Evolutionary conservation across 1,140 invertebrate species (phyloP), one percentile per base, ranked within the genome.

Genomic region (Achroia grisella): DNA sequence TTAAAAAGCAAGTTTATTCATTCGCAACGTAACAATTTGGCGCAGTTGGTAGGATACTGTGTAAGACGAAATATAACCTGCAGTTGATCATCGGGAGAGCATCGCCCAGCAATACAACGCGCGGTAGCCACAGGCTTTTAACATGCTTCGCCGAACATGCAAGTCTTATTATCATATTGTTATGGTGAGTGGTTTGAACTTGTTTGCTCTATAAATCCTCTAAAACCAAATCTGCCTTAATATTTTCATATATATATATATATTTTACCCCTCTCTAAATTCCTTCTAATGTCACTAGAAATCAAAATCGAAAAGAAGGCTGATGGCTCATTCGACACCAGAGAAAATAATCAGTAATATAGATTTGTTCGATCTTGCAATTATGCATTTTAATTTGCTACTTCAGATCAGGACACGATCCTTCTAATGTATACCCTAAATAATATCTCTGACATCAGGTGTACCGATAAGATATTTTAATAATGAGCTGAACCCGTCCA

Each of bases 381-480:
- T 17, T 41, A 52, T 8, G 46, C 52, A 0, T 60, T 60, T 10
- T 15, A 30, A 4, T 17, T 60, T n/a, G 23, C 46, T 4, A 10
- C 5, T 12, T 8, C 9, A 35, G 5, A 32, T 9, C 37, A 45
- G 12, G 11, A 32, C 15, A 1, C 11, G 15, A 37, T 47, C 0
- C 28, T 47, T 3, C 14, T 52, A 10, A 23, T 43, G 14, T 52
- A 52, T n/a, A 17, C 33, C 0, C 10, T 52, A n/a, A 52, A 52
- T 35, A 42, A 44, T 9, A 33, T 62, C 52, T 36, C 52, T 62
- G 2, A 51, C 59, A 29, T 62, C 54, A 14, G 59, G 52, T 10
- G 57, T 60, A 23, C 72, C 68, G 17, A 79, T 74, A 6, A 72
- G 39, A 61, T 60, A 79, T 51, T 74, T 76, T 8, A 71, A 44